These are phyloP conservation scores for Tethea ocularis DNA, from an alignment of 2,888 invertebrate genomes.

Conservation along the genomic window DNA sequence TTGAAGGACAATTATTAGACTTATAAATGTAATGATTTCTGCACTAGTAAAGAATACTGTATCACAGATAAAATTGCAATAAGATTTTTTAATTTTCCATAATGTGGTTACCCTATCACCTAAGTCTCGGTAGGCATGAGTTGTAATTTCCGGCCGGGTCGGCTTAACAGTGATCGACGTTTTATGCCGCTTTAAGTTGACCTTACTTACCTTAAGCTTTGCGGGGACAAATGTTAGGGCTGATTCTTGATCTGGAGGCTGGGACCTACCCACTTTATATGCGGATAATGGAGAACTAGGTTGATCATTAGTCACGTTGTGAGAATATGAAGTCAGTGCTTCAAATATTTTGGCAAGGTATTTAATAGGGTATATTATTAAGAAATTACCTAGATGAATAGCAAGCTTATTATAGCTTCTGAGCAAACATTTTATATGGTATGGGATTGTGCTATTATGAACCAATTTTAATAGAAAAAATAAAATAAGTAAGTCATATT, in stretches of 20 bases:
- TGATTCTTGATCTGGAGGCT: background rate
- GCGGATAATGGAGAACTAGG: background rate
- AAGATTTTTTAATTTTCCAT: background rate
- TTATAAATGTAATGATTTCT: too few relatives aligned
- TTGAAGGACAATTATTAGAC: too few relatives aligned
- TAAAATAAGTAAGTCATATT: too few relatives aligned
- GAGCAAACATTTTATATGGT: too few relatives aligned
- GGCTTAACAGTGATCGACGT: conserved; percentile 45
- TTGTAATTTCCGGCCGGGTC: conserved; percentile 47
- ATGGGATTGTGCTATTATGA: too few relatives aligned
- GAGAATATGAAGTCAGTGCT: background rate
- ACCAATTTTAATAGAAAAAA: too few relatives aligned
- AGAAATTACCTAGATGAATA: too few relatives aligned
- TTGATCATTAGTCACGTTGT: background rate
- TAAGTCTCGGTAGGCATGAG: conserved; percentile 33
- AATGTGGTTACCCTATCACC: conserved; percentile 21
- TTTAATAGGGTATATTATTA: too few relatives aligned
- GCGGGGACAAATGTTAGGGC: conserved; percentile 1
- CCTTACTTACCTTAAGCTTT: conserved; percentile 8
- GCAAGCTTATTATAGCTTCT: too few relatives aligned
- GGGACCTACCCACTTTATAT: background rate
- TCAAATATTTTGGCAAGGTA: background rate
- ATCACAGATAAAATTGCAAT: too few relatives aligned
- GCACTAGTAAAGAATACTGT: too few relatives aligned
- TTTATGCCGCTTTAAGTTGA: conserved; percentile 22